These are phyloP conservation scores for Balanococcus diminutus DNA, from an alignment of 2,888 invertebrate genomes.

Conservation along the genomic window DNA sequence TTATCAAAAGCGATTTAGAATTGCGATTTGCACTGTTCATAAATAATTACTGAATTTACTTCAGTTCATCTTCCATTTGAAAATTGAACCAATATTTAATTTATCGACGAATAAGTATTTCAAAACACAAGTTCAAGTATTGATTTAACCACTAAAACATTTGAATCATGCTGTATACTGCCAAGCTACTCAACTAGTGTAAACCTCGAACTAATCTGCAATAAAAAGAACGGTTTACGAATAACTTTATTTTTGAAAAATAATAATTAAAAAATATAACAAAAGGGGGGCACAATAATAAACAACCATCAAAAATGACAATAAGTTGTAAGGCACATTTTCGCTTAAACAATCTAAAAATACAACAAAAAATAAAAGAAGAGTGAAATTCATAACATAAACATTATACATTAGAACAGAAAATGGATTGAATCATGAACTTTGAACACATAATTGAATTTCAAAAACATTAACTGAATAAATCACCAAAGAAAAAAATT, in stretches of 20 bases:
- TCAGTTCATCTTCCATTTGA: too few species aligned
- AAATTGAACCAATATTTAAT: too few species aligned
- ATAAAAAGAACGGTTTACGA: not conserved
- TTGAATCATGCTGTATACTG: too few species aligned
- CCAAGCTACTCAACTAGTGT: too few species aligned
- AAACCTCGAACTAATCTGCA: too few species aligned
- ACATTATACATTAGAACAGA: conserved; percentile 20
- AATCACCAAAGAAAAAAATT: not conserved
- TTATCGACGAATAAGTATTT: too few species aligned
- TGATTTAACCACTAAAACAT: too few species aligned
- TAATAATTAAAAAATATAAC: conserved; percentile 31
- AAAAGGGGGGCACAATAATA: conserved; percentile 35
- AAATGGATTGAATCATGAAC: conserved; percentile 26
- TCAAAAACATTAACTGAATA: not conserved
- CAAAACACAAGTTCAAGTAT: too few species aligned
- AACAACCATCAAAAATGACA: conserved; percentile 35
- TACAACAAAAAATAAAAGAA: conserved; percentile 3
- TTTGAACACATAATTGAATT: conserved; percentile 32
- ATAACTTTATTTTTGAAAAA: conserved; percentile 27
- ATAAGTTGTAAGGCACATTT: conserved; percentile 13
- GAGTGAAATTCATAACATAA: conserved; percentile 37
- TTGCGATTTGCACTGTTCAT: too few species aligned
- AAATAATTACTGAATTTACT: too few species aligned
- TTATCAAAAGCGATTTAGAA: too few species aligned
- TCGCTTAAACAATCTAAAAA: not conserved